These are phyloP conservation scores for Momotus momota DNA, from an alignment of 2,797 vertebrate genomes.

Conservation along the genomic window DNA sequence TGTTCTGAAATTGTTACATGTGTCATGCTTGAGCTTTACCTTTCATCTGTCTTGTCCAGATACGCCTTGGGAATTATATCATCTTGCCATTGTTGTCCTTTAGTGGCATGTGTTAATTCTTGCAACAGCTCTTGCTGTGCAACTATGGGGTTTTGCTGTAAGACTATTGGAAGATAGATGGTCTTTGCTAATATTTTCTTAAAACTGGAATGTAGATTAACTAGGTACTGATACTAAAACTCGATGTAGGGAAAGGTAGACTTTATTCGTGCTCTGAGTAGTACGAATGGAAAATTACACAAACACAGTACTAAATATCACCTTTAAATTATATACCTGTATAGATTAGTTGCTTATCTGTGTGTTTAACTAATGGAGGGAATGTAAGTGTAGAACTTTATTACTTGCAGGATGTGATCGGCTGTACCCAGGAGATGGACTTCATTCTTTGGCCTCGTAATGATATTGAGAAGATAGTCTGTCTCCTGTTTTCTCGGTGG, in stretches of 20 bases:
- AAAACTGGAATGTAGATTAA: not conserved
- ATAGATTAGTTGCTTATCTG: not conserved
- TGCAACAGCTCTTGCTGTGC: not conserved
- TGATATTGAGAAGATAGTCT: slow-evolving; percentile 99
- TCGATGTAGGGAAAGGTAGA: not conserved
- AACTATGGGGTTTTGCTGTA: not conserved
- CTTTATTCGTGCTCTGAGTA: not conserved
- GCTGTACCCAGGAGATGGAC: slow-evolving; percentile 99
- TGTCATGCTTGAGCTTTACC: not conserved
- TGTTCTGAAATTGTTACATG: not conserved
- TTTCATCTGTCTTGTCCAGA: not conserved
- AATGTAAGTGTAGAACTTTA: not conserved
- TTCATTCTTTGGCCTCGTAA: slow-evolving; percentile 99
- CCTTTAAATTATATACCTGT: not conserved
- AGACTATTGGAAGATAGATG: not conserved
- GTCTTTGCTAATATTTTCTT: not conserved
- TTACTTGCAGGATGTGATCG: slow-evolving; percentile 89
- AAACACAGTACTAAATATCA: not conserved
- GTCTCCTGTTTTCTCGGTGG: slow-evolving; percentile 99
- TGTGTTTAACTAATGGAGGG: not conserved
- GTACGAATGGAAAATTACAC: not conserved
- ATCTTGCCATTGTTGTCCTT: not conserved
- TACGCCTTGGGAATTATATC: not conserved
- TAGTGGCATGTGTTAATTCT: not conserved
- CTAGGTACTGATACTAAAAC: not conserved